Evolutionary conservation across 2,797 vertebrate genomes (phyloP).

Genomic region (Sebastes iracundus): DNA sequence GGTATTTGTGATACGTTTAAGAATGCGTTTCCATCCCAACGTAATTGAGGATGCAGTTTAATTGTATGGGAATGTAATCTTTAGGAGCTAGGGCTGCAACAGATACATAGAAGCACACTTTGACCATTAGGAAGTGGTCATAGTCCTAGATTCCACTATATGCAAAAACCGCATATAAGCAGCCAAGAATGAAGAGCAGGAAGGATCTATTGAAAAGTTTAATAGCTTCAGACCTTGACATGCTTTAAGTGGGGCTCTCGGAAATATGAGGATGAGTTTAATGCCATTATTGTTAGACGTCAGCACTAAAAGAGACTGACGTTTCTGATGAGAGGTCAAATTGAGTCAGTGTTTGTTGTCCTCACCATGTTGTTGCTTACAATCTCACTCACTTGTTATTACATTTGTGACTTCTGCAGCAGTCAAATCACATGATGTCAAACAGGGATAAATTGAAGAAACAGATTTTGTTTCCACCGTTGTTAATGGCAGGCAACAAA

Average conservation of each 20-base stretch:
- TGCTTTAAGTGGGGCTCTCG: not conserved
- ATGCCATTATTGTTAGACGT: not conserved
- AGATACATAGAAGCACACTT: not conserved
- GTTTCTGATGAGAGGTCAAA: not conserved
- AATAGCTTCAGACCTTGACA: not conserved
- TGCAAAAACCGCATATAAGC: not conserved
- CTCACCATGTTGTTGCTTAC: not conserved
- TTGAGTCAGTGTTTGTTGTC: not conserved
- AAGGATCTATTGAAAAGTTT: not conserved
- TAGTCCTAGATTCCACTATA: not conserved
- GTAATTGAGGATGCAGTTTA: no score
- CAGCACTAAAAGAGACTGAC: not conserved
- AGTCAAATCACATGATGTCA: slow-evolving; percentile 1
- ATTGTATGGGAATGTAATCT: no score
- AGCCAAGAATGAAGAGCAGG: not conserved
- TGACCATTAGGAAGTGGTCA: not conserved
- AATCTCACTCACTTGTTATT: not conserved
- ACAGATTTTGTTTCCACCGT: not conserved
- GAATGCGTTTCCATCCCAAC: no score
- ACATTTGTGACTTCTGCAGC: not conserved
- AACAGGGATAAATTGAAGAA: not conserved
- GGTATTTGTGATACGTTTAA: no score
- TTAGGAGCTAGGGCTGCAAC: no score
- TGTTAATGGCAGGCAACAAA: not conserved
- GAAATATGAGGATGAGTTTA: not conserved